Evolutionary conservation across 2,888 invertebrate genomes (phyloP).

Genomic region (Antheraea yamamai): DNA sequence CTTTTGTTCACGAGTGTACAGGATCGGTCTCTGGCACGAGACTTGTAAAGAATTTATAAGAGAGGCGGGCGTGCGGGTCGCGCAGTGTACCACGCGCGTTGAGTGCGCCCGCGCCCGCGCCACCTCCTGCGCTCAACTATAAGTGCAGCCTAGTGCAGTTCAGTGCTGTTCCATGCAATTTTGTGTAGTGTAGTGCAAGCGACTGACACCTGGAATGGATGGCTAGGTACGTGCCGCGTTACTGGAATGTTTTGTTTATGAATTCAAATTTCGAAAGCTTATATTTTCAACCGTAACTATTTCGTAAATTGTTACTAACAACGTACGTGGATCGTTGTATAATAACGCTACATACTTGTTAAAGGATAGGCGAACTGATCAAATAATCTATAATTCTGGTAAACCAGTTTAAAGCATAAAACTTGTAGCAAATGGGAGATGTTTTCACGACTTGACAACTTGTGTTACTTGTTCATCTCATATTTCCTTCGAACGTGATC

Average conservation of each 20-base stretch:
- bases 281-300: not conserved
- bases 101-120: conserved; percentile 31
- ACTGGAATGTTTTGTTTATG: conserved; percentile 7
- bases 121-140: conserved; percentile 11
- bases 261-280: not conserved
- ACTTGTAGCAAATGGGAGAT: not conserved
- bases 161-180: conserved; percentile 48
- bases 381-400: not conserved
- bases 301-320: not conserved
- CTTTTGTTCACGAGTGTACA: conserved; percentile 64
- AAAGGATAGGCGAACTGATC: not conserved
- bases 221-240: conserved; percentile 55
- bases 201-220: conserved; percentile 61
- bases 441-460: not conserved
- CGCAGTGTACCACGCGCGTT: conserved; percentile 48
- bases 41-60: conserved; percentile 77
- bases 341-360: not conserved
- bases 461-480: not conserved
- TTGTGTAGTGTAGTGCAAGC: conserved; percentile 33
- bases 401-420: not conserved
- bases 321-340: not conserved
- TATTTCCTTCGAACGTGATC: not conserved
- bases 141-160: conserved; percentile 54
- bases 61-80: conserved; percentile 63
- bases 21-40: conserved; percentile 74